Conservation (phyloP, 2,888 invertebrate genomes). For the Plebejus anna region DNA sequence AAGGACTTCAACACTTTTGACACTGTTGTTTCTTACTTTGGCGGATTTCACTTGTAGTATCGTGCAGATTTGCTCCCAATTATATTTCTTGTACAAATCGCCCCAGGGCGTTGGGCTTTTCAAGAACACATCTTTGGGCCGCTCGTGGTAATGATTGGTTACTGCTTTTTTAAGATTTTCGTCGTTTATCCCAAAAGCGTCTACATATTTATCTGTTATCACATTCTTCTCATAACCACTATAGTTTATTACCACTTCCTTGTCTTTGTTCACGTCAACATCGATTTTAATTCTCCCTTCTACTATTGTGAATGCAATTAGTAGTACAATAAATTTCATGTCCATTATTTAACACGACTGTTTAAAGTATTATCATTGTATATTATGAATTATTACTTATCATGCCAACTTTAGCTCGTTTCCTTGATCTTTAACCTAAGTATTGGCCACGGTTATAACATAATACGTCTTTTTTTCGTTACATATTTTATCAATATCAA, state of each 20-base stretch:
- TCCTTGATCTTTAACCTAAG: not conserved
- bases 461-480: no score
- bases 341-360: not conserved
- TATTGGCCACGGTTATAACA: not conserved
- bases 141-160: constrained; percentile 47
- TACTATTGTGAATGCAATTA: constrained; percentile 7
- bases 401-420: not conserved
- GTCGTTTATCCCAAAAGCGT: constrained; percentile 49
- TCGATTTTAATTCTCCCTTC: constrained; percentile 19
- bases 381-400: not conserved
- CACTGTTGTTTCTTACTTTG: constrained; percentile 40
- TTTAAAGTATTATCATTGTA: not conserved
- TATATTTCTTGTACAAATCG: constrained; percentile 56
- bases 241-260: constrained; percentile 36
- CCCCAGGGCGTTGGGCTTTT: constrained; percentile 67
- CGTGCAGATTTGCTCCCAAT: constrained; percentile 57
- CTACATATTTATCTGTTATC: constrained; percentile 48
- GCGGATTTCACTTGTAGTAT: constrained; percentile 48
- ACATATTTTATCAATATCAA: no score
- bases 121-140: constrained; percentile 50
- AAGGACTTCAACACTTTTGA: constrained; percentile 50
- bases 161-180: constrained; percentile 48
- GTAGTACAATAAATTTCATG: not conserved
- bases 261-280: not conserved
- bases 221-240: constrained; percentile 50